phyloP scores from a whole-genome alignment of 2,113 vertebrate genomes.

The Laticauda colubrina region DNA sequence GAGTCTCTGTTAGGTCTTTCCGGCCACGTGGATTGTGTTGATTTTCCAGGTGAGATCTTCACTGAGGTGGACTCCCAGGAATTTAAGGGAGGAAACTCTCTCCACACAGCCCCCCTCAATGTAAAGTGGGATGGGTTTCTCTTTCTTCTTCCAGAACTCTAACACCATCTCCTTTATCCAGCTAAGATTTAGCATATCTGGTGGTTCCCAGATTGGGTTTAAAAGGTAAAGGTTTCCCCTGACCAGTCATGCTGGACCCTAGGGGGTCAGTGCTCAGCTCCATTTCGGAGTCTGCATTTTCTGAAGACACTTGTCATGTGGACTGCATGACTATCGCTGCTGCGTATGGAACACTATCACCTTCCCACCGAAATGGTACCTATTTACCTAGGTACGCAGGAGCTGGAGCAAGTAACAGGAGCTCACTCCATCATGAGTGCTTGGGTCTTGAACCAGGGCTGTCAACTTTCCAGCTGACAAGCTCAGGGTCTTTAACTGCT shows the following conservation, averaged over 20 bases:
- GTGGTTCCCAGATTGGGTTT: neutral
- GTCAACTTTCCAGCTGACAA: too few relatives aligned
- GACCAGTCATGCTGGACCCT: neutral
- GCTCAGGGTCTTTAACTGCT: neutral
- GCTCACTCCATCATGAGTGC: neutral
- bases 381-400: neutral
- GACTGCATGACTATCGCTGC: neutral
- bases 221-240: neutral
- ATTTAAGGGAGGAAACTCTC: too few relatives aligned
- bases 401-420: neutral
- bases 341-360: neutral
- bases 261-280: neutral
- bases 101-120: too few relatives aligned
- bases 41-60: too few relatives aligned
- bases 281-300: neutral
- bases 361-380: neutral
- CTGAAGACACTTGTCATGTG: neutral
- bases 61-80: too few relatives aligned
- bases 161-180: neutral
- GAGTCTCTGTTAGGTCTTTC: too few relatives aligned
- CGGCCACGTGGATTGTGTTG: too few relatives aligned
- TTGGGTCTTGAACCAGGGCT: neutral
- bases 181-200: neutral
- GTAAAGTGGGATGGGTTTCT: too few relatives aligned
- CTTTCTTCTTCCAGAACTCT: too few relatives aligned